These are phyloP conservation scores for Aphrocallistes beatrix DNA, from an alignment of 37 sponge, comb jelly and placozoan species.

Conservation along the genomic window DNA sequence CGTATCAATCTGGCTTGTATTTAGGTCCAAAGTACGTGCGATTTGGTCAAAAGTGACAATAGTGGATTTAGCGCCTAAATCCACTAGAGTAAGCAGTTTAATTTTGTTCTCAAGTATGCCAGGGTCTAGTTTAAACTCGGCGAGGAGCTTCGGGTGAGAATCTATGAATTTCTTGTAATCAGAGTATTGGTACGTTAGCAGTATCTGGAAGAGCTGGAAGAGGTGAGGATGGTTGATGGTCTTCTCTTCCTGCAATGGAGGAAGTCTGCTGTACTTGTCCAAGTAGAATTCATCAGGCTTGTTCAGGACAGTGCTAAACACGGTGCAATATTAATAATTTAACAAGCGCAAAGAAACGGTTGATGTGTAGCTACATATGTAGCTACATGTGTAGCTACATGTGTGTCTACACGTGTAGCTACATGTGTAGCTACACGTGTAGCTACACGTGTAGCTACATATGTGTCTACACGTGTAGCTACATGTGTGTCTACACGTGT, in stretches of 20 bases:
- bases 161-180: not conserved
- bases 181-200: not conserved
- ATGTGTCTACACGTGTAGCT: too few relatives aligned
- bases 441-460: too few relatives aligned
- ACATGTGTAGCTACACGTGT: too few relatives aligned
- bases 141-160: not conserved
- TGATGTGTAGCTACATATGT: too few relatives aligned
- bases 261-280: slow-evolving; percentile 2
- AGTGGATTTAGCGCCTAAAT: not conserved
- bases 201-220: slow-evolving; percentile 3
- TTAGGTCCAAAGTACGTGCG: not conserved
- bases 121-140: not conserved
- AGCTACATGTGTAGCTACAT: too few relatives aligned
- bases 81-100: not conserved
- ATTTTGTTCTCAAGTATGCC: not conserved
- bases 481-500: too few relatives aligned
- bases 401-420: too few relatives aligned
- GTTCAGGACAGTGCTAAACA: slow-evolving; percentile 5
- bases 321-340: too few relatives aligned
- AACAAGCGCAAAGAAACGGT: too few relatives aligned
- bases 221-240: not conserved
- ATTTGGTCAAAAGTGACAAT: not conserved
- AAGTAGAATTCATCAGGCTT: slow-evolving; percentile 17
- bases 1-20: not conserved
- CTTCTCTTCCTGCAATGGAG: not conserved